phyloP scores from a whole-genome alignment of 2,797 vertebrate genomes.

The Silurus lanzhouensis region DNA sequence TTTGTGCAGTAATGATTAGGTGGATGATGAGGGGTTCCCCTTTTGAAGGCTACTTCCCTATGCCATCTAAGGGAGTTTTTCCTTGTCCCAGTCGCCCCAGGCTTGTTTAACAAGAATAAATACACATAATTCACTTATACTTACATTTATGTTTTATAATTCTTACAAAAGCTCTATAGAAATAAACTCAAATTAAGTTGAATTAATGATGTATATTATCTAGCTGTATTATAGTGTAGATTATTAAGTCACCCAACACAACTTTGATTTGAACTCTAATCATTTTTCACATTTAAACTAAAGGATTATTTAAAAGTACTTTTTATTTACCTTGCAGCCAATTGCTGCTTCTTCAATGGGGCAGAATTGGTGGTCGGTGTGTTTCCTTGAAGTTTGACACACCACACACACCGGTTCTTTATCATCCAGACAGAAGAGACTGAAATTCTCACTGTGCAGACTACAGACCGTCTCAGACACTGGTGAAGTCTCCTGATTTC shows the following conservation, averaged over 20 bases:
- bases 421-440: constrained; percentile 34
- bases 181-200: no score
- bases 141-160: no score
- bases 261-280: no score
- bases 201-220: no score
- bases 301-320: neutral
- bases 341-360: neutral
- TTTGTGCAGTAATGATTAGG: neutral
- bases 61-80: no score
- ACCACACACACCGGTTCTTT: constrained; percentile 32
- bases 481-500: neutral
- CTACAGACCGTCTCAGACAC: neutral
- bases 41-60: no score
- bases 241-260: neutral
- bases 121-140: no score
- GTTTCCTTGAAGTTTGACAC: constrained; percentile 31
- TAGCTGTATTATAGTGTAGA: neutral
- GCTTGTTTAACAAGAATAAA: no score
- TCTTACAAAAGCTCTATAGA: no score
- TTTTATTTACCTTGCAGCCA: constrained; percentile 4
- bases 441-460: constrained; percentile 18
- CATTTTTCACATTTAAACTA: no score
- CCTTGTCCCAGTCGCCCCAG: no score
- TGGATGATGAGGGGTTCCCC: neutral
- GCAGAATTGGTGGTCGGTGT: constrained; percentile 1